Conservation (phyloP, 64 coral and sea anemone genomes). For the Astreopora myriophthalma region DNA sequence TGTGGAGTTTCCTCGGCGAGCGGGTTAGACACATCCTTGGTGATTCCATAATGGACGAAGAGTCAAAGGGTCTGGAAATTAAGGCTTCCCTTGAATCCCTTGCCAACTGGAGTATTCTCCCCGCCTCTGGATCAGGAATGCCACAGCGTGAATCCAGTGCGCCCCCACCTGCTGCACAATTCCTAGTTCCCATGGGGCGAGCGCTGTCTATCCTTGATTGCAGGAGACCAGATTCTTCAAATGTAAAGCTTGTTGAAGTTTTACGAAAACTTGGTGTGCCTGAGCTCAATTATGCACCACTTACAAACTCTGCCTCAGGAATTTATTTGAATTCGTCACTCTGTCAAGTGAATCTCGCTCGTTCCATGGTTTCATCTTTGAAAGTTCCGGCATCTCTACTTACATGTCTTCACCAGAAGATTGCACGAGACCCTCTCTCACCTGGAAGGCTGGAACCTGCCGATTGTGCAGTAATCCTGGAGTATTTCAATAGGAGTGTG, state of each 20-base stretch:
- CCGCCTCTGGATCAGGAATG: background rate
- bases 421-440: background rate
- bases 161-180: background rate
- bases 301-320: background rate
- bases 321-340: background rate
- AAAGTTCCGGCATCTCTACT: conserved; percentile 7
- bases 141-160: background rate
- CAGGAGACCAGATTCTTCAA: background rate
- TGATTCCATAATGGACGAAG: background rate
- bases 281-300: background rate
- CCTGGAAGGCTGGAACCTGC: background rate
- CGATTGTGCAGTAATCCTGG: background rate
- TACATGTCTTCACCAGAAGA: background rate
- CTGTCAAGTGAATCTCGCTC: background rate
- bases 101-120: conserved; percentile 22
- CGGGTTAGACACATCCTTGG: background rate
- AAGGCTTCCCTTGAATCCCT: background rate
- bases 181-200: conserved; percentile 2
- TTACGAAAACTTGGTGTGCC: background rate
- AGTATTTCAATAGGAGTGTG: conserved; percentile 15
- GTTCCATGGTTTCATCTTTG: conserved; percentile 22
- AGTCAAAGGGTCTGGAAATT: background rate
- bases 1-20: conserved; percentile 8
- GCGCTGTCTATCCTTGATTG: conserved; percentile 8
- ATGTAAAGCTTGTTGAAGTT: background rate